These are phyloP conservation scores for Slavum lentiscoides DNA, from an alignment of 2,888 invertebrate species.

Conservation along the genomic window DNA sequence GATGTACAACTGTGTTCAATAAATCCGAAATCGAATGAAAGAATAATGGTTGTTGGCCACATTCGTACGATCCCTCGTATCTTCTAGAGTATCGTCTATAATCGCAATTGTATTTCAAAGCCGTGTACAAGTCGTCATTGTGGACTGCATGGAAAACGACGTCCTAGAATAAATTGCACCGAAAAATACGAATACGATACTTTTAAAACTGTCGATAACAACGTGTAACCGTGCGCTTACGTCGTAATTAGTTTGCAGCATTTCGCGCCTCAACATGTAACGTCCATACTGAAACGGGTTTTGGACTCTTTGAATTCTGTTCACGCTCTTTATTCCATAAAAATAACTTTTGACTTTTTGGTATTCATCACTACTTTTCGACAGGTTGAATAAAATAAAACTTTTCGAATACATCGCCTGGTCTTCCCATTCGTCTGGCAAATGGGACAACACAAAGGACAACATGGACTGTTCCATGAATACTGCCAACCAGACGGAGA, in stretches of 20 bases:
- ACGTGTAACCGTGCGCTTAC: neutral
- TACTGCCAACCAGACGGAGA: neutral
- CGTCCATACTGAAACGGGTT: conserved; percentile 4
- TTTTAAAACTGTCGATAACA: no score
- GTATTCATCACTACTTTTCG: neutral
- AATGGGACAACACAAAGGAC: neutral
- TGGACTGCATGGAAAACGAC: conserved; percentile 24
- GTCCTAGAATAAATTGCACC: conserved; percentile 1
- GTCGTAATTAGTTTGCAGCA: neutral
- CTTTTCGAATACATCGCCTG: neutral
- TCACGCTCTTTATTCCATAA: neutral
- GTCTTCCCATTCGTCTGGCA: neutral
- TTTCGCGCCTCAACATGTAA: neutral
- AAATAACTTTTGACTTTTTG: neutral
- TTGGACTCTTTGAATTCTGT: neutral
- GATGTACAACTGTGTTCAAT: neutral
- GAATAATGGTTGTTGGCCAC: conserved; percentile 1
- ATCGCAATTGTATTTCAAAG: conserved; percentile 31
- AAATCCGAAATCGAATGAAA: conserved; percentile 1
- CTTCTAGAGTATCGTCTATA: neutral
- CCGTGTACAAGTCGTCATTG: neutral
- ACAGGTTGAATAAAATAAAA: neutral
- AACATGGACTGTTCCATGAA: neutral
- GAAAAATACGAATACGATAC: neutral
- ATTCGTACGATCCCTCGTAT: neutral